Evolutionary conservation across 2,888 invertebrate species (phyloP), one percentile per base, ranked within the genome.

Genomic region (Venustoraphidia nigricollis): DNA sequence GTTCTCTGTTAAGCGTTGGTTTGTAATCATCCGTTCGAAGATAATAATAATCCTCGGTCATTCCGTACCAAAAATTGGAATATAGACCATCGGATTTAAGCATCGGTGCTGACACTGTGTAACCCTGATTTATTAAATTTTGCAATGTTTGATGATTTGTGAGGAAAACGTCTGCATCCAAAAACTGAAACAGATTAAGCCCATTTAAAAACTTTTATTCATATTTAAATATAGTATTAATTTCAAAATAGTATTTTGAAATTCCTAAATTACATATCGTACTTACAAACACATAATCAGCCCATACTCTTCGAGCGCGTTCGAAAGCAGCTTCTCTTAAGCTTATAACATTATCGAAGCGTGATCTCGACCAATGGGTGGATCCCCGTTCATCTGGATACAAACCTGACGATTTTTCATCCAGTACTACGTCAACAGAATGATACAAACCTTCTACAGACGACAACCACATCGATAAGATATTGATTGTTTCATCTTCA

Each of bases 11-110:
- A 41, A 89, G 69, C 45, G 95, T 88, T 2, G 81, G 79, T 57
- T 83, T 78, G 62, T 96, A 97, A 41, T 86, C 81, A 6, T 87
- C 83, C 0, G 91, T 88, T 58, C 94, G 73, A 54, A 75, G 66
- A 61, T 91, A 91, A 62, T 94, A 87, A 62, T 84, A 92, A 52
- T 84, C 76, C 1, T 78, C 72, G 0, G 85, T 80, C 88, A 96
- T 93, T 4, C 86, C 95, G 57, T 87, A 87, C 96, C 96, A 97
- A 66, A 91, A 97, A 66, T 97, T 97, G 13, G 92, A 91, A 65
- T 95, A 96, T 37, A 87, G 66, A 10, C 88, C 86, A 51, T 90
- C 86, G 0, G 93, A 88, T 47, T 79, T 71, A 35, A 96, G 68
- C 82, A 95, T 81, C 1, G 96, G 95, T 0, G 92, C 83, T 3